A percentile compares a stretch with the other conserved stretches of the same genome.
Conservation (phyloP, 2,888 invertebrate species). For the Agrochola circellaris region DNA sequence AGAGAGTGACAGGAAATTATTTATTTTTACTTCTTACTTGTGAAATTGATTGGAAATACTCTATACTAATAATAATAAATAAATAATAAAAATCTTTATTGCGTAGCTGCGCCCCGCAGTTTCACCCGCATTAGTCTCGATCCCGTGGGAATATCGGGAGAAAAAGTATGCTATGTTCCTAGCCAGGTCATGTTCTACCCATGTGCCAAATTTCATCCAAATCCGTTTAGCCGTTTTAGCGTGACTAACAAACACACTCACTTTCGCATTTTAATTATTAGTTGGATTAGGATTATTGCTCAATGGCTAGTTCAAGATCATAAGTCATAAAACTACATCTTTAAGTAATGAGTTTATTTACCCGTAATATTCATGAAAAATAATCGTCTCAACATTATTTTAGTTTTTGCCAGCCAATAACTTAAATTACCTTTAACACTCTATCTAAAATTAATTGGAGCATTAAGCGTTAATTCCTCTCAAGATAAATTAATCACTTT, state of each 20-base stretch:
- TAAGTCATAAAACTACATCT: neutral
- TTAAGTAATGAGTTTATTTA: neutral
- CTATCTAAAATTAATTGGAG: neutral
- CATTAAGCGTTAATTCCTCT: neutral
- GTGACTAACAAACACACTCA: too few relatives aligned
- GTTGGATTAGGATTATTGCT: too few relatives aligned
- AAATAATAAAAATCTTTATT: too few relatives aligned
- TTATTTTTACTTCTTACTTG: neutral
- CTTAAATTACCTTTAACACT: neutral
- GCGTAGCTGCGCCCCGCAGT: too few relatives aligned
- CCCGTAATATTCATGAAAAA: neutral
- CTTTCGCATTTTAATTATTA: too few relatives aligned
- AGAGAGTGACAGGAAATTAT: neutral
- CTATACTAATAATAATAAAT: too few relatives aligned
- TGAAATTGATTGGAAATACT: neutral
- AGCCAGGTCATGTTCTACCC: too few relatives aligned
- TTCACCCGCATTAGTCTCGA: too few relatives aligned
- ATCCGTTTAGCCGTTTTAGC: too few relatives aligned
- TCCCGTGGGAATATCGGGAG: too few relatives aligned
- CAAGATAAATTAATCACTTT: constrained; percentile 34
- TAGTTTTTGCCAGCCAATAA: neutral
- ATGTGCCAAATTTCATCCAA: too few relatives aligned
- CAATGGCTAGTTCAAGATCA: neutral
- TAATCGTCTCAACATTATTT: neutral
- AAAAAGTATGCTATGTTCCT: too few relatives aligned